Percentiles rank a stretch among this genome's conserved stretches.
Evolutionary conservation across 1,140 invertebrate species (phyloP).

Genomic region (Sminthurides bifidus): DNA sequence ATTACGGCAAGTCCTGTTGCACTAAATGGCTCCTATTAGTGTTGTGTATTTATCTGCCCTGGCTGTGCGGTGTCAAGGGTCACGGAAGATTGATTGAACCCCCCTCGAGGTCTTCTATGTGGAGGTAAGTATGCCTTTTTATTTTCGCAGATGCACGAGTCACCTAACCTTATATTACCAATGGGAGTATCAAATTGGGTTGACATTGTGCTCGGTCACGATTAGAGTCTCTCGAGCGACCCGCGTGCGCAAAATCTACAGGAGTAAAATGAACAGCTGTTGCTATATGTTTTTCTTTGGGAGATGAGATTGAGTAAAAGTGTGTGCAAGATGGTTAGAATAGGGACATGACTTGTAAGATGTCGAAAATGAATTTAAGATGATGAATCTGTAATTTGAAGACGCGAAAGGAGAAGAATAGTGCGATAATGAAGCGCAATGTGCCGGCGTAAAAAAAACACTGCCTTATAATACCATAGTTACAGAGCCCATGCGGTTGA

Average conservation of each 20-base stretch:
- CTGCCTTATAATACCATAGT: too few relatives aligned
- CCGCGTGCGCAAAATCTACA: background rate
- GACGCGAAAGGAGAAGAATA: too few relatives aligned
- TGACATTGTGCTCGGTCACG: background rate
- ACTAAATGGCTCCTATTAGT: too few relatives aligned
- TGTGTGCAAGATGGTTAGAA: too few relatives aligned
- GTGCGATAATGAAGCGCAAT: too few relatives aligned
- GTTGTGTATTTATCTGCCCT: background rate
- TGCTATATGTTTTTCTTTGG: background rate
- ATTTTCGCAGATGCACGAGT: background rate
- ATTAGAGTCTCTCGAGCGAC: background rate
- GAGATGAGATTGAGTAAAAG: background rate
- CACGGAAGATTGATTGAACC: constrained; percentile 45
- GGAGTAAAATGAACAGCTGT: background rate
- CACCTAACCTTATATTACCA: background rate
- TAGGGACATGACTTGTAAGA: too few relatives aligned
- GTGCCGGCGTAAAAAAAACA: too few relatives aligned
- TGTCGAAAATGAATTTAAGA: too few relatives aligned
- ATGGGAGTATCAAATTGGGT: background rate
- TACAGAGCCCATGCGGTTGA: too few relatives aligned
- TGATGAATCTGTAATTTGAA: too few relatives aligned
- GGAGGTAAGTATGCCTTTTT: constrained; percentile 36
- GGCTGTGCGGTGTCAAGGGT: too few relatives aligned
- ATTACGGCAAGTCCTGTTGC: too few relatives aligned
- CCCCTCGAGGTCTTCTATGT: constrained; percentile 43